Percentiles rank a stretch among this genome's conserved stretches.
Evolutionary conservation across 2,888 invertebrate genomes (phyloP).

Genomic region (Anticlea derivata): DNA sequence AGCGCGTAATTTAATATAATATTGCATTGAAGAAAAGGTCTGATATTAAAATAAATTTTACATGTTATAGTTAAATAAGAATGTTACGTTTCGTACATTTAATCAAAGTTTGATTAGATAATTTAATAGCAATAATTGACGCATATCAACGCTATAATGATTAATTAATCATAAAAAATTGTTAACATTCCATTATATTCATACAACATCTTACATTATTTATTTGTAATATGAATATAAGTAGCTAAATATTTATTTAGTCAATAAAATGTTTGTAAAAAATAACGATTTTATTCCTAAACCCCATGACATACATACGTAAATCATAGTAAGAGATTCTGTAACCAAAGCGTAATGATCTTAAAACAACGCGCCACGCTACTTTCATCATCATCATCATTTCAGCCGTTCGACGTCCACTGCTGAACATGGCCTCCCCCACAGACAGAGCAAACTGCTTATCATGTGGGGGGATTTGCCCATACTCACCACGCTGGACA

Average conservation of each 20-base stretch:
- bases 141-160: slow-evolving; percentile 32
- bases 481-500: too few species aligned
- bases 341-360: too few species aligned
- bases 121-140: slow-evolving; percentile 26
- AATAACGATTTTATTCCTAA: not conserved
- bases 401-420: too few species aligned
- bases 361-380: too few species aligned
- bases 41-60: slow-evolving; percentile 12
- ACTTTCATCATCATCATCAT: too few species aligned
- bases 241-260: slow-evolving; percentile 57
- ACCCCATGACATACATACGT: not conserved
- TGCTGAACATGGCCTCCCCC: too few species aligned
- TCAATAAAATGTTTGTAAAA: slow-evolving; percentile 41
- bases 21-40: slow-evolving; percentile 9
- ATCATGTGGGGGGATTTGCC: too few species aligned
- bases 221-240: slow-evolving; percentile 51
- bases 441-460: too few species aligned
- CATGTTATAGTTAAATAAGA: slow-evolving; percentile 1
- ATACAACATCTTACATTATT: slow-evolving; percentile 47
- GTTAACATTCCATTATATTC: slow-evolving; percentile 35
- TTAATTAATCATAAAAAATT: slow-evolving; percentile 24
- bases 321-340: too few species aligned
- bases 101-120: not conserved
- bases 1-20: not conserved
- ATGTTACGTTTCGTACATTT: slow-evolving; percentile 11